Base-by-base conservation (phyloP, 2,113 vertebrate species). In the Scolopax mira region DNA sequence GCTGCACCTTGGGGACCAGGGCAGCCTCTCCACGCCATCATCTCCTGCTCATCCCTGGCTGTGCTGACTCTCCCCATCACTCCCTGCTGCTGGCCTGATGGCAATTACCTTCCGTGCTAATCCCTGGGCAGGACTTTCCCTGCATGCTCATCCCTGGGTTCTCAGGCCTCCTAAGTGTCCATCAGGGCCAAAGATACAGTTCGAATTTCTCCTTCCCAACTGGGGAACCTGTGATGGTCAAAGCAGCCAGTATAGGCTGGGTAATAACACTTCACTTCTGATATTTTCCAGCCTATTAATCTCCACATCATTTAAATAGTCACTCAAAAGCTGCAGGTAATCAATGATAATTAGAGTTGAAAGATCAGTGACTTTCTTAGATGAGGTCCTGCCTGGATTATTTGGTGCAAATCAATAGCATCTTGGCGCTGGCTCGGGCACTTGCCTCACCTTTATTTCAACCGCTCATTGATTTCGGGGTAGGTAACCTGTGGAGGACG, bases 261-360 rank as follows among this genome's bases (percentile, higher is more conserved):
- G 33, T 71, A 93, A 91, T 80, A 84, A 78, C 89, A 37, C 75
- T 95, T 82, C 66, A 7, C 70, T 86, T 65, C 60, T 75, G 89
- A 71, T 87, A 58, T 85, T 92, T 95, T 85, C 90, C 90, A 96
- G 77, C 91, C 92, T 93, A 92, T 96, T 97, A 96, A 93, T 94
- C 94, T 88, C 92, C 51, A 37, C 90, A 92, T 97, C 88, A 35
- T 96, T 97, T 95, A 92, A 97, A 93, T 78, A 95, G 96, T 67
- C 1, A 1, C 95, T 90, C 95, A 77, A 92, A 95, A 96, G 96
- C 92, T 95, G 94, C 8, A 4, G 80, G 77, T 80, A 90, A 97
- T 96, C 95, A 93, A 96, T 97, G 95, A 92, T 97, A 97, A 96
- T 97, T 95, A 86, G 95, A 96, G 96, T 70, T 70, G 95, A 93